These are phyloP conservation scores for Suillia variegata DNA, from an alignment of 2,888 invertebrate genomes.

Conservation along the genomic window DNA sequence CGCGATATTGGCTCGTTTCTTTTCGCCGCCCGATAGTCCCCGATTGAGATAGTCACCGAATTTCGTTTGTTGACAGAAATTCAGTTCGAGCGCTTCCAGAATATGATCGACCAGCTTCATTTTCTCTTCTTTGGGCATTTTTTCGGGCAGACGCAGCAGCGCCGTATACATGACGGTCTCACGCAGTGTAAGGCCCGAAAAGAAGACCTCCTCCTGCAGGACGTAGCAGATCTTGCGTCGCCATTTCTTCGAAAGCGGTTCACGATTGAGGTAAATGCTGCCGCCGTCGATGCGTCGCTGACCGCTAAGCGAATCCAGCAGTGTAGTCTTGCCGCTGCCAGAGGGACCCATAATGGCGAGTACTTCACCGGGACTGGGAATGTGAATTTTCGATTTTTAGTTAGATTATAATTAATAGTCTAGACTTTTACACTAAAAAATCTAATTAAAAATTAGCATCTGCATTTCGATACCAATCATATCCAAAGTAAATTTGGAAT, in stretches of 20 bases:
- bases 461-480: too few relatives aligned
- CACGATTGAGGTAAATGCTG: conserved; percentile 69
- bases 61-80: conserved; percentile 76
- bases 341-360: conserved; percentile 84
- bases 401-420: too few relatives aligned
- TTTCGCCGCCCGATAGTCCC: conserved; percentile 82
- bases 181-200: conserved; percentile 76
- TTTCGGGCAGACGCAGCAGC: conserved; percentile 71
- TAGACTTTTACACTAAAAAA: too few relatives aligned
- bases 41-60: conserved; percentile 77
- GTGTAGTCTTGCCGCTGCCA: conserved; percentile 79
- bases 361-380: conserved; percentile 71
- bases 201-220: conserved; percentile 81
- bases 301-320: conserved; percentile 77
- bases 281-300: conserved; percentile 71
- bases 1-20: conserved; percentile 81
- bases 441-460: too few relatives aligned
- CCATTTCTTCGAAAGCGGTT: conserved; percentile 71
- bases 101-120: conserved; percentile 79
- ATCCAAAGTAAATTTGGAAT: too few relatives aligned
- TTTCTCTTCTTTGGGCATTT: conserved; percentile 73
- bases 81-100: conserved; percentile 75
- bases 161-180: conserved; percentile 74
- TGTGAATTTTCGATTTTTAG: not conserved
- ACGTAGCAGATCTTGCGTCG: conserved; percentile 81